phyloP scores from a whole-genome alignment of 2,113 vertebrate species.

The Erinaceus europaeus region DNA sequence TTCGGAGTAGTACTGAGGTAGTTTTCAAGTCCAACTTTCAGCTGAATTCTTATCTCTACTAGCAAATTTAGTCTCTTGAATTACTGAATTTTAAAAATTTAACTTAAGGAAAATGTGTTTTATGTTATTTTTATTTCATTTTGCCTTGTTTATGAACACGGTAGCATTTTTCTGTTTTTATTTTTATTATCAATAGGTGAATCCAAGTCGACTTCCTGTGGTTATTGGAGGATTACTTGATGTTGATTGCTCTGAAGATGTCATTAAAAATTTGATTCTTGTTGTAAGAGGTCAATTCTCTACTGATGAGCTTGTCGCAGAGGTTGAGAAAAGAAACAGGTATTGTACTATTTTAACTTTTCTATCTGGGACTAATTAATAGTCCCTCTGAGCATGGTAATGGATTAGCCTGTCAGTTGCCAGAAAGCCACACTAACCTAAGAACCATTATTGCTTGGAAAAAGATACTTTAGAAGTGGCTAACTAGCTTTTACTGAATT shows the following conservation, averaged over 20 bases:
- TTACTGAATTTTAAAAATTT: constrained; percentile 41
- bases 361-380: not conserved
- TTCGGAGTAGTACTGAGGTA: not conserved
- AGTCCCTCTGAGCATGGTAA: not conserved
- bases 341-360: constrained; percentile 64
- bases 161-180: not conserved
- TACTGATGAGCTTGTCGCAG: constrained; percentile 97
- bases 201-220: constrained; percentile 96
- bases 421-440: not conserved
- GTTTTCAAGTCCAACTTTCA: constrained; percentile 6
- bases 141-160: constrained; percentile 2
- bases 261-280: constrained; percentile 97
- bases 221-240: constrained; percentile 96
- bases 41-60: not conserved
- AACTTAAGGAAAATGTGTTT: not conserved
- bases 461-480: constrained; percentile 3
- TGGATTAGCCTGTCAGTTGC: not conserved
- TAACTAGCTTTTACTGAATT: not conserved
- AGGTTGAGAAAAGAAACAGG: constrained; percentile 99
- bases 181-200: constrained; percentile 85
- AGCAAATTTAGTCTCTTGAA: constrained; percentile 5
- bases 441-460: not conserved
- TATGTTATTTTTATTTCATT: not conserved
- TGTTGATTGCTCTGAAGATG: constrained; percentile 98
- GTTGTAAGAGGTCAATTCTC: constrained; percentile 98